A percentile compares a stretch with the other conserved stretches of the same genome.
Evolutionary conservation across 2,888 invertebrate species (phyloP).

Genomic region (Tetranychus truncatus): DNA sequence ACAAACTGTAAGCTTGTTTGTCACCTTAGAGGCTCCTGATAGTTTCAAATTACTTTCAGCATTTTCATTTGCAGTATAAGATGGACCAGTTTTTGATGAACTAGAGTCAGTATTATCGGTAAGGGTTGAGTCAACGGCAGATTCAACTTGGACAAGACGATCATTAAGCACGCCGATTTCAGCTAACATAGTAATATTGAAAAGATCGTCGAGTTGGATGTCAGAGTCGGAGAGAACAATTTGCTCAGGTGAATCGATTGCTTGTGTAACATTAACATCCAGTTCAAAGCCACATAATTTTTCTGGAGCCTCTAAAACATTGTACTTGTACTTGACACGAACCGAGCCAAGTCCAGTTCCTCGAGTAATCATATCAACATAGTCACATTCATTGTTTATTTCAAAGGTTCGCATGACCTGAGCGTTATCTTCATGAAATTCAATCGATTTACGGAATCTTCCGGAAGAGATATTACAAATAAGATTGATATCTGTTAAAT

Average conservation of each 20-base stretch:
- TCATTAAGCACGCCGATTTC: neutral
- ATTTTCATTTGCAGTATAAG: neutral
- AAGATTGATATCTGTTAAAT: conserved; percentile 3
- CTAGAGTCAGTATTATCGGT: neutral
- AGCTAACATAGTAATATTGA: neutral
- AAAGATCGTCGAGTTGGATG: neutral
- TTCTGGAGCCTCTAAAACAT: conserved; percentile 23
- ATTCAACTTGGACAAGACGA: neutral
- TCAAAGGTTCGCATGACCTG: conserved; percentile 27
- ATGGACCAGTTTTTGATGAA: neutral
- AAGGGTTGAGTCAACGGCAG: neutral
- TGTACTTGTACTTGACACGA: conserved; percentile 26
- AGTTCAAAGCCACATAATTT: conserved; percentile 23
- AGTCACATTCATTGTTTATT: conserved; percentile 15
- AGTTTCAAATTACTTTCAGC: neutral
- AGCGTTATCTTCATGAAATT: conserved; percentile 28
- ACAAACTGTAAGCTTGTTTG: conserved; percentile 18
- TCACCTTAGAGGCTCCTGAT: neutral
- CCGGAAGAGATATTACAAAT: conserved; percentile 25
- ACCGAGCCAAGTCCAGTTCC: conserved; percentile 27
- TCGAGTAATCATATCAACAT: conserved; percentile 23
- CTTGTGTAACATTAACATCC: conserved; percentile 15
- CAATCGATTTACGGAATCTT: conserved; percentile 25
- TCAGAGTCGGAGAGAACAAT: neutral
- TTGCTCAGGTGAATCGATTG: conserved; percentile 7